Evolutionary conservation across 2,797 vertebrate species (phyloP).

Genomic region (Ctenochaetus hawaiiensis): DNA sequence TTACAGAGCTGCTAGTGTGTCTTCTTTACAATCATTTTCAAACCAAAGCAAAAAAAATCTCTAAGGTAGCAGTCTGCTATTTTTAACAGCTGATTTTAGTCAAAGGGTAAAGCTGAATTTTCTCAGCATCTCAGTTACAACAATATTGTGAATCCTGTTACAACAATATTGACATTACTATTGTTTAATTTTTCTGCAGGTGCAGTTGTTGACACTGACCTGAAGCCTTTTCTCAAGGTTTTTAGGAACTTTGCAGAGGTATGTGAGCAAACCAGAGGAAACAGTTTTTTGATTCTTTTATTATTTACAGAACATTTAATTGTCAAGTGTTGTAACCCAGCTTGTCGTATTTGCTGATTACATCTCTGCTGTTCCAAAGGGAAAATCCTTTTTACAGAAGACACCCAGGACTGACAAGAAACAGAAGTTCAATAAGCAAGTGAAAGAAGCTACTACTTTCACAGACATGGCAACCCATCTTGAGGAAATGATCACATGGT

Average conservation of each 20-base stretch:
- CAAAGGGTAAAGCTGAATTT: neutral
- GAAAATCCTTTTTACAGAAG: conserved; percentile 2
- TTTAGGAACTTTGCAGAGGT: conserved; percentile 49
- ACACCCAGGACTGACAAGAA: conserved; percentile 13
- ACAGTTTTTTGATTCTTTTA: neutral
- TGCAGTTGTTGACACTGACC: conserved; percentile 19
- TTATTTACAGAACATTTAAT: neutral
- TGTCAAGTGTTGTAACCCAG: neutral
- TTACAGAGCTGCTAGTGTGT: too few relatives aligned
- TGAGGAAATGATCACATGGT: conserved; percentile 77
- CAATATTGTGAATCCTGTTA: neutral
- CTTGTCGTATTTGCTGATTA: neutral
- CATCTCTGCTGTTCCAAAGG: neutral
- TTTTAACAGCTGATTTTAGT: too few relatives aligned
- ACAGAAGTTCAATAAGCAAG: conserved; percentile 55
- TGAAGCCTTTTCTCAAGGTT: conserved; percentile 53
- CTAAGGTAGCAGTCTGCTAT: too few relatives aligned
- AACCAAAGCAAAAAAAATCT: too few relatives aligned
- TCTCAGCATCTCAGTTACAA: neutral
- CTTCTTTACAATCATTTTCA: too few relatives aligned
- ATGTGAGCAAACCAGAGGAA: conserved; percentile 12
- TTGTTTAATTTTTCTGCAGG: conserved; percentile 38
- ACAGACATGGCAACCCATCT: conserved; percentile 61
- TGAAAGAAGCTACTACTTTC: conserved; percentile 65
- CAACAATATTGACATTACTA: neutral